These are phyloP conservation scores for Metopia argyrocephala DNA, from an alignment of 2,888 invertebrate species.

Conservation along the genomic window DNA sequence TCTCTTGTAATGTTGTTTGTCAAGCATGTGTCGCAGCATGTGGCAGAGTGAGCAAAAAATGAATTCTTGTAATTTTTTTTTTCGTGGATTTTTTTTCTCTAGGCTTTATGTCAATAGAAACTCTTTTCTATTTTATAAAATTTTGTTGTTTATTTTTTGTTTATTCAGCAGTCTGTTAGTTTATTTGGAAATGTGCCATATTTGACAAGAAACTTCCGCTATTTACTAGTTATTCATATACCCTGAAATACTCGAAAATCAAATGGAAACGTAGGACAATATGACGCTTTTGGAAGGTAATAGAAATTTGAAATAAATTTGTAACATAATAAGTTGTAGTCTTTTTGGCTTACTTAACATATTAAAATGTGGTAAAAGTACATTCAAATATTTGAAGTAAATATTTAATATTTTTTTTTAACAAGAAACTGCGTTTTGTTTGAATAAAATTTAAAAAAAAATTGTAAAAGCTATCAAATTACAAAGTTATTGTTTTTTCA, in stretches of 20 bases:
- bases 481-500: too few relatives aligned
- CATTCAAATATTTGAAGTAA: too few relatives aligned
- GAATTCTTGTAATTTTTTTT: conserved; percentile 31
- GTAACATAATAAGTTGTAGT: too few relatives aligned
- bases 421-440: too few relatives aligned
- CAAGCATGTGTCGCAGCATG: conserved; percentile 43
- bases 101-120: not conserved
- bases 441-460: too few relatives aligned
- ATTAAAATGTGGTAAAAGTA: too few relatives aligned
- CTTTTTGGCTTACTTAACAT: too few relatives aligned
- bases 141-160: conserved; percentile 20
- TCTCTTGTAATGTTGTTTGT: conserved; percentile 34
- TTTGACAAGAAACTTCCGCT: conserved; percentile 51
- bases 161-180: conserved; percentile 40
- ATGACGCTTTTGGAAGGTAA: not conserved
- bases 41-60: conserved; percentile 3
- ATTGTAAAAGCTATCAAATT: too few relatives aligned
- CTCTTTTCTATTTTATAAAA: not conserved
- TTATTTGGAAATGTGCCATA: conserved; percentile 58
- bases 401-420: too few relatives aligned
- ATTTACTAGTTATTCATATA: not conserved
- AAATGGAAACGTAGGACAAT: not conserved
- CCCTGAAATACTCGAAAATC: not conserved
- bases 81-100: conserved; percentile 15
- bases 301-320: too few relatives aligned